These are phyloP conservation scores for Caenorhabditis becei DNA, from an alignment of 2,888 invertebrate species.

Conservation along the genomic window DNA sequence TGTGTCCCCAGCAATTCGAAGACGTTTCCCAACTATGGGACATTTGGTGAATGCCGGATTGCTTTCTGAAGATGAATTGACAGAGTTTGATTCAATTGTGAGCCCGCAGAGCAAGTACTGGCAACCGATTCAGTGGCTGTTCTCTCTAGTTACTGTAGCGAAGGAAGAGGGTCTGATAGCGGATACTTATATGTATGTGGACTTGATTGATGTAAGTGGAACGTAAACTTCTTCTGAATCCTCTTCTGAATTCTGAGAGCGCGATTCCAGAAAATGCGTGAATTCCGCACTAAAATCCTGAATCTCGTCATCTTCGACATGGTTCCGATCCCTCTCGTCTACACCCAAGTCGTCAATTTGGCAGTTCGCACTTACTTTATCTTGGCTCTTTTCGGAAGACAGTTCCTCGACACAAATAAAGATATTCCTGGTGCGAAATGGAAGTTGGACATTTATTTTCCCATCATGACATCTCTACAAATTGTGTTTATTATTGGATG, in stretches of 20 bases:
- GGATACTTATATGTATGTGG: conserved; percentile 70
- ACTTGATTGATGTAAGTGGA: conserved; percentile 70
- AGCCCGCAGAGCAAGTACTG: conserved; percentile 77
- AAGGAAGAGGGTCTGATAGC: conserved; percentile 69
- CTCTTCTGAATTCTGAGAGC: too few species aligned
- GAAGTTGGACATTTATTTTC: conserved; percentile 73
- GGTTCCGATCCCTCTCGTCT: conserved; percentile 72
- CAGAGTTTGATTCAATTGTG: conserved; percentile 72
- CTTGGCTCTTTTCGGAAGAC: conserved; percentile 75
- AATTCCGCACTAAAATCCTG: conserved; percentile 74
- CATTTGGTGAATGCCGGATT: conserved; percentile 76
- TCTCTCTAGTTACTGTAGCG: conserved; percentile 51
- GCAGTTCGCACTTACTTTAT: conserved; percentile 78
- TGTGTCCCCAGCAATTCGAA: conserved; percentile 73
- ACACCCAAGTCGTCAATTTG: conserved; percentile 72
- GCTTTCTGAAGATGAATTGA: conserved; percentile 72
- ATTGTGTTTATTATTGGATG: conserved; percentile 79
- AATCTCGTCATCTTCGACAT: conserved; percentile 77
- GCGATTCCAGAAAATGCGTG: conserved; percentile 75
- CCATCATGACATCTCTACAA: conserved; percentile 77
- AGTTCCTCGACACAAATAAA: conserved; percentile 66
- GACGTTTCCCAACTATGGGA: conserved; percentile 76
- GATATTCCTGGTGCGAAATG: conserved; percentile 58
- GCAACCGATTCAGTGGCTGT: conserved; percentile 75
- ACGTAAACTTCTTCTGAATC: neutral